Evolutionary conservation across 2,797 vertebrate species (phyloP).

Genomic region (Loriculus beryllinus): DNA sequence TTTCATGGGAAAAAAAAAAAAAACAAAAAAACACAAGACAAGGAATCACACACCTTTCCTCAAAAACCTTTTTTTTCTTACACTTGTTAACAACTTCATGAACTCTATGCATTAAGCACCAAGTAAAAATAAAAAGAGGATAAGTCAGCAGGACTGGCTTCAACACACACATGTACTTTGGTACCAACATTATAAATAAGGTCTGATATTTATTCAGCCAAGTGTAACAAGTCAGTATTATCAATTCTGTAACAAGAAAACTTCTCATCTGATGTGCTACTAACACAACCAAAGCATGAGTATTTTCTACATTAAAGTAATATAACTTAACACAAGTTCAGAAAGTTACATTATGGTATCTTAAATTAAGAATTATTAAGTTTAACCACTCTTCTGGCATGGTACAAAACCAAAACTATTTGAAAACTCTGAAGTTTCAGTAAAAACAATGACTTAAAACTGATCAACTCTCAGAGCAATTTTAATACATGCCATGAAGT

Average conservation of each 20-base stretch:
- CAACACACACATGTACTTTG: neutral
- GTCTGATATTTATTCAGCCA: neutral
- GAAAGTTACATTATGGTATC: neutral
- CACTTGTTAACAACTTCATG: neutral
- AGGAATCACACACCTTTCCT: neutral
- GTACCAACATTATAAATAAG: neutral
- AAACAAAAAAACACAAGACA: neutral
- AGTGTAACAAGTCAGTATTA: neutral
- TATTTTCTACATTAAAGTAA: neutral
- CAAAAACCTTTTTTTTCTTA: neutral
- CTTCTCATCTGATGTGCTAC: neutral
- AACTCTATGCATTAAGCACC: neutral
- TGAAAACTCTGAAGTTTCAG: neutral
- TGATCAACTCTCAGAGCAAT: neutral
- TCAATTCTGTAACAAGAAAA: neutral
- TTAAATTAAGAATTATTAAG: neutral
- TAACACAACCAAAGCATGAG: rapidly evolving
- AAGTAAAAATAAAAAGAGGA: neutral
- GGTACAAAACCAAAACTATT: neutral
- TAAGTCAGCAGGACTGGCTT: neutral
- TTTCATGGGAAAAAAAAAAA: neutral
- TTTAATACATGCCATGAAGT: neutral
- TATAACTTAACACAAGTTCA: neutral
- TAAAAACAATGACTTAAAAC: neutral
- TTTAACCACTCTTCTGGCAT: neutral